phyloP scores from a whole-genome alignment of 2,888 invertebrate genomes.

The Caenorhabditis parvicauda region DNA sequence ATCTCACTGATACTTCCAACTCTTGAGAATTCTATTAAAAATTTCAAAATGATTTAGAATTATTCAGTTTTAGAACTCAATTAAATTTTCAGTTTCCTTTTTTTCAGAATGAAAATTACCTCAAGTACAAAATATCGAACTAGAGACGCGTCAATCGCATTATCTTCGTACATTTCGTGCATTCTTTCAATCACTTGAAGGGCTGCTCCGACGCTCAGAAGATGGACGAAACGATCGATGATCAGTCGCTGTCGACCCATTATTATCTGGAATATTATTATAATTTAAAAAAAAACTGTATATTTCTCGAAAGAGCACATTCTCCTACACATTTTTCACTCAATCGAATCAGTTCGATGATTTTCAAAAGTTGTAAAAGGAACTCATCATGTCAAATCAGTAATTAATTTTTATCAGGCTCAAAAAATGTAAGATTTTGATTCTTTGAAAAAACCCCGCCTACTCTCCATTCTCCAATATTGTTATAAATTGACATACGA shows the following conservation, averaged over 20 bases:
- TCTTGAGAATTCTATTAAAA: too few relatives aligned
- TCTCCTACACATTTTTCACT: not conserved
- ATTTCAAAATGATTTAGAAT: too few relatives aligned
- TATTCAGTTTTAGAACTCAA: too few relatives aligned
- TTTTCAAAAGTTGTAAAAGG: not conserved
- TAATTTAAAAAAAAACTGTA: not conserved
- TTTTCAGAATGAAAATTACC: constrained; percentile 3
- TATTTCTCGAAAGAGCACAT: not conserved
- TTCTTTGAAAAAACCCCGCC: too few relatives aligned
- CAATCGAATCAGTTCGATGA: not conserved
- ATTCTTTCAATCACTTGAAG: constrained; percentile 30
- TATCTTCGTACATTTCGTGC: constrained; percentile 29
- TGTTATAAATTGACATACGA: too few relatives aligned
- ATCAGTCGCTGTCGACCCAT: constrained; percentile 41
- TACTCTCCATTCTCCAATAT: too few relatives aligned
- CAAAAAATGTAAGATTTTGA: too few relatives aligned
- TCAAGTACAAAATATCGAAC: constrained; percentile 24
- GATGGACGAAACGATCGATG: constrained; percentile 42
- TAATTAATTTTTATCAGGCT: too few relatives aligned
- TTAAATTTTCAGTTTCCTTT: too few relatives aligned
- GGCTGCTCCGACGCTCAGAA: constrained; percentile 33
- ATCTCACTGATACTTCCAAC: too few relatives aligned
- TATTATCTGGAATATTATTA: constrained; percentile 8
- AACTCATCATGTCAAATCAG: not conserved
- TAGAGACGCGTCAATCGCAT: constrained; percentile 35